A percentile compares a stretch with the other conserved stretches of the same genome.
Evolutionary conservation across 2,797 vertebrate genomes (phyloP).

Genomic region (Lerista edwardsae): DNA sequence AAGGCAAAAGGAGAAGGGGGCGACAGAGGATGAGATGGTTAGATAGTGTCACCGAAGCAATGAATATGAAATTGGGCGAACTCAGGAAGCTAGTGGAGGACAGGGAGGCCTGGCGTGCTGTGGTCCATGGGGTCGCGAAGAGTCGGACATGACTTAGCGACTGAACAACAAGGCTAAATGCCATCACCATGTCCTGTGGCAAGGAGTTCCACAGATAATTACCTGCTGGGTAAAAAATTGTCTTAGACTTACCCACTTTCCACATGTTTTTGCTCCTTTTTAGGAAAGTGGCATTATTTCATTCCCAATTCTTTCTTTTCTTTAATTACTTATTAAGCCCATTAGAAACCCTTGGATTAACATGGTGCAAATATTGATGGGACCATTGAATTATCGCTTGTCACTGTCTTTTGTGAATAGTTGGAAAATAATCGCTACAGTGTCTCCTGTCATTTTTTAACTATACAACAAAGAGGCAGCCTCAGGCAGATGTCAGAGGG

Average conservation of each 20-base stretch:
- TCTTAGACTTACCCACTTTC: neutral
- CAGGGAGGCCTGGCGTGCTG: too few relatives aligned
- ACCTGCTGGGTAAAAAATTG: too few relatives aligned
- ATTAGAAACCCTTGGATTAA: constrained; percentile 37
- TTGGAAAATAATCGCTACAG: constrained; percentile 36
- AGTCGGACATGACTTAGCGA: too few relatives aligned
- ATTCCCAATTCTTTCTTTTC: neutral
- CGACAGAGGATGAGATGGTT: too few relatives aligned
- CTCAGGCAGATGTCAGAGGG: constrained; percentile 51
- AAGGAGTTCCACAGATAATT: too few relatives aligned
- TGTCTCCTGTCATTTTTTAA: constrained; percentile 44
- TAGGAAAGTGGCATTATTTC: neutral
- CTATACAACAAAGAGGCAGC: constrained; percentile 18
- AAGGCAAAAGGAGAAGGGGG: too few relatives aligned
- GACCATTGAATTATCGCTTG: constrained; percentile 32
- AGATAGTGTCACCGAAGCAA: too few relatives aligned
- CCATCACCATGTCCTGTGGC: too few relatives aligned
- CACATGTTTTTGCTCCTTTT: fast-evolving
- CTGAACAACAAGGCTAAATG: too few relatives aligned
- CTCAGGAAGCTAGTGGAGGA: too few relatives aligned
- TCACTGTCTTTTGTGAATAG: constrained; percentile 14
- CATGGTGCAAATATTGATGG: constrained; percentile 20
- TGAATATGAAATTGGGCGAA: too few relatives aligned
- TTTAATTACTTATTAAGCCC: neutral
- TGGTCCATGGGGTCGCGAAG: too few relatives aligned